Evolutionary conservation across 2,797 vertebrate genomes (phyloP).

Genomic region (Ptychadena robeensis): DNA sequence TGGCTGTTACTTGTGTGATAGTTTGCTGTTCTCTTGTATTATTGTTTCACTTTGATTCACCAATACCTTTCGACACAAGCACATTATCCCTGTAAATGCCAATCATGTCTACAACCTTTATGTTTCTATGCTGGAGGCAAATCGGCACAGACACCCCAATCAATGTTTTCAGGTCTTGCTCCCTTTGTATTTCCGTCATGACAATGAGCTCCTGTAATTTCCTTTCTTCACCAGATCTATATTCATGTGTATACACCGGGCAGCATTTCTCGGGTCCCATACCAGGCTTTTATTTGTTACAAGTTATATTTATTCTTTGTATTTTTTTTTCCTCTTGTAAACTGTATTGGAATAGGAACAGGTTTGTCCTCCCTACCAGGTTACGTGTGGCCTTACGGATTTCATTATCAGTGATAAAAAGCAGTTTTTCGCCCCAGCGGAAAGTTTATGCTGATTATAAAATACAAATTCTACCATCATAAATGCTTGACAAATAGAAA

Average conservation of each 20-base stretch:
- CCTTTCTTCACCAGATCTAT: slow-evolving; percentile 4
- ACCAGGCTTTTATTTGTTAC: no score
- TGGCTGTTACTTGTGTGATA: neutral
- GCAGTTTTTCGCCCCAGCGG: neutral
- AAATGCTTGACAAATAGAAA: slow-evolving; percentile 27
- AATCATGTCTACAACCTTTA: slow-evolving; percentile 10
- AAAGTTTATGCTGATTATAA: slow-evolving; percentile 51
- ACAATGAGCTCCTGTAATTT: slow-evolving; percentile 12
- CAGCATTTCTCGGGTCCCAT: neutral
- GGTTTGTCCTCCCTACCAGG: slow-evolving; percentile 2
- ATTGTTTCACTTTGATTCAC: slow-evolving; percentile 19
- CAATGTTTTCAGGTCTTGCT: slow-evolving; percentile 7
- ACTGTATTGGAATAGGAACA: neutral
- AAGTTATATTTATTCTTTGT: neutral
- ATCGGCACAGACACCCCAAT: slow-evolving; percentile 10
- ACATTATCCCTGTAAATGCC: slow-evolving; percentile 27
- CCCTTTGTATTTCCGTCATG: slow-evolving; percentile 8
- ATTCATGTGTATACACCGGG: neutral
- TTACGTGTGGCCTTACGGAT: slow-evolving; percentile 20
- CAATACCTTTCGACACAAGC: slow-evolving; percentile 34
- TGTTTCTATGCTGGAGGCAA: slow-evolving; percentile 1
- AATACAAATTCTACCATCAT: slow-evolving; percentile 33
- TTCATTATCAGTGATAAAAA: slow-evolving; percentile 39
- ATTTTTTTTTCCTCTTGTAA: neutral
- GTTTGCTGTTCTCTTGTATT: neutral